Conservation (phyloP, 2,888 invertebrate species). For the Lasioglossum zephyrum region DNA sequence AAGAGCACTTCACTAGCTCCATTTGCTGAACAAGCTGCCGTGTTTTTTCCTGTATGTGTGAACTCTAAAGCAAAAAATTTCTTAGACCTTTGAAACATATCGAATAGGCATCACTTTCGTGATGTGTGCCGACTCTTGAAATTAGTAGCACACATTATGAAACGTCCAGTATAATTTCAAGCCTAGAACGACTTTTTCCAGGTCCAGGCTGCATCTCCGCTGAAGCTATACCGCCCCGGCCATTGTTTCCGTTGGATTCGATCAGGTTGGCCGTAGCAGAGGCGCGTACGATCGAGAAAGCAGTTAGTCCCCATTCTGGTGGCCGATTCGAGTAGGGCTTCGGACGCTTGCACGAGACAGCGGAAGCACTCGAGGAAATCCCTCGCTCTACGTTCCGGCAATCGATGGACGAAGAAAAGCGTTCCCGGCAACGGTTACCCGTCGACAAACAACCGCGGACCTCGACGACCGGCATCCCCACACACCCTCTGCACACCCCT, state of each 20-base stretch:
- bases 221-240: constrained; percentile 29
- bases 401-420: constrained; percentile 73
- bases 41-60: not conserved
- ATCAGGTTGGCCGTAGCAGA: constrained; percentile 25
- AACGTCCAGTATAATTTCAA: not conserved
- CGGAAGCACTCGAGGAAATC: constrained; percentile 72
- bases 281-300: constrained; percentile 57
- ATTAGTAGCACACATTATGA: not conserved
- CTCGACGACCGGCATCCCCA: constrained; percentile 13
- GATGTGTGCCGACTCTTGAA: not conserved
- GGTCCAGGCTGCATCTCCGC: not conserved
- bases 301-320: constrained; percentile 65
- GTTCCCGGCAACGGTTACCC: constrained; percentile 57
- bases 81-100: not conserved
- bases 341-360: constrained; percentile 68
- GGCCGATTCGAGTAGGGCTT: constrained; percentile 56
- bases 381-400: constrained; percentile 54
- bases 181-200: not conserved
- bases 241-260: constrained; percentile 66
- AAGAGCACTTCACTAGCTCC: not conserved
- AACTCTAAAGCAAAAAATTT: too few species aligned
- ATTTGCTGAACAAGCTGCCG: not conserved
- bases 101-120: not conserved
- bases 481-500: constrained; percentile 38
- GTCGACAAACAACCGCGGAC: constrained; percentile 69